Evolutionary conservation across 2,888 invertebrate genomes (phyloP).

Genomic region (Baronia brevicornis): DNA sequence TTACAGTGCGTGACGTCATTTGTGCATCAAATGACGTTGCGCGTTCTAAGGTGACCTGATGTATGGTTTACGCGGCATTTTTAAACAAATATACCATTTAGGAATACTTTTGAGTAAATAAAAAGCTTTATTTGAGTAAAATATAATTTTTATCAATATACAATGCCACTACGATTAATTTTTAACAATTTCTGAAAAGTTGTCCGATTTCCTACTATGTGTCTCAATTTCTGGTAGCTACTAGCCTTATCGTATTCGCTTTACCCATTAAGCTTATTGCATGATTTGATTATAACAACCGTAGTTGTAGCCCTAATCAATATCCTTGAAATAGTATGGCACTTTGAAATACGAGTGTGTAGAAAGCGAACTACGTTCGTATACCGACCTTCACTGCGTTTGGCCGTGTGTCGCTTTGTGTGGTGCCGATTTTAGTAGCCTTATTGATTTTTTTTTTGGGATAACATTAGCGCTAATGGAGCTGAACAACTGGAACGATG

Average conservation of each 20-base stretch:
- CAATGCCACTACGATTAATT: too few relatives aligned
- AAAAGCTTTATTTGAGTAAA: too few relatives aligned
- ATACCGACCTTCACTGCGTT: slow-evolving; percentile 50
- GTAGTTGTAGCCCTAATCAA: slow-evolving; percentile 56
- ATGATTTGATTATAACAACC: slow-evolving; percentile 46
- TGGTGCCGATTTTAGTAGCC: slow-evolving; percentile 68
- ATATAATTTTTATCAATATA: too few relatives aligned
- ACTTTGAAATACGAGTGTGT: slow-evolving; percentile 64
- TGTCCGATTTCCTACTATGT: neutral
- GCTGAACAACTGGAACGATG: slow-evolving; percentile 60
- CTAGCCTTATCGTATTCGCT: slow-evolving; percentile 15
- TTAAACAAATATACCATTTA: too few relatives aligned
- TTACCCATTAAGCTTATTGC: slow-evolving; percentile 52
- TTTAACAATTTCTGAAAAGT: too few relatives aligned
- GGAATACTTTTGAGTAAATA: too few relatives aligned
- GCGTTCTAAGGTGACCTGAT: too few relatives aligned
- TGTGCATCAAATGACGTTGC: too few relatives aligned
- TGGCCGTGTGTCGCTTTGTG: slow-evolving; percentile 68
- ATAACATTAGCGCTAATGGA: slow-evolving; percentile 54
- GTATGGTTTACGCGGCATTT: too few relatives aligned
- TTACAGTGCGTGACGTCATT: too few relatives aligned
- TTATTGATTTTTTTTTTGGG: slow-evolving; percentile 68
- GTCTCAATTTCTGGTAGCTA: neutral
- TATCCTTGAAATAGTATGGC: slow-evolving; percentile 66
- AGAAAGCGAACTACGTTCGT: slow-evolving; percentile 37